Percentiles rank a stretch among this genome's conserved stretches.
Conservation (phyloP, 92 coral and sea anemone species). For the Muricea muricata region DNA sequence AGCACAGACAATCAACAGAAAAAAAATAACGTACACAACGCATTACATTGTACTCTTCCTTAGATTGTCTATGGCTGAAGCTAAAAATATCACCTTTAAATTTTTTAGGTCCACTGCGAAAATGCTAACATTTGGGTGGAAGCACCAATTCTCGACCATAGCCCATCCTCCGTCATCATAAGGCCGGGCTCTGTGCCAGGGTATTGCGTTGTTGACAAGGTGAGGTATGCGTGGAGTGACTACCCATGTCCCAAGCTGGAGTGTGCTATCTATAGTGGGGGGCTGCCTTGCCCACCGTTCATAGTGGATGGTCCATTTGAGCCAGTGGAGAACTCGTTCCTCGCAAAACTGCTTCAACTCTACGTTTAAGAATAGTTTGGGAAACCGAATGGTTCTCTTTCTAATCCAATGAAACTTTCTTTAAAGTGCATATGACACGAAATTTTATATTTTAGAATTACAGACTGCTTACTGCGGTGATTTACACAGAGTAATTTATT, state of each 20-base stretch:
- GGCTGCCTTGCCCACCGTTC: constrained; percentile 87
- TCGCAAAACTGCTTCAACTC: not conserved
- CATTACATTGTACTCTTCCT: too few relatives aligned
- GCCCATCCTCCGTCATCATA: constrained; percentile 57
- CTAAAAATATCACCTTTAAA: too few relatives aligned
- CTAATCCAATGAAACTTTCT: too few relatives aligned
- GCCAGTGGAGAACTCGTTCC: not conserved
- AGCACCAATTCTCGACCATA: constrained; percentile 58
- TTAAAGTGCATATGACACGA: too few relatives aligned
- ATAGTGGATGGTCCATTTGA: constrained; percentile 77
- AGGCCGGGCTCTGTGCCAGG: constrained; percentile 63
- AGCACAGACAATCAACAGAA: too few relatives aligned
- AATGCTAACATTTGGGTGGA: constrained; percentile 58
- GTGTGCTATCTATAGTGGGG: constrained; percentile 94
- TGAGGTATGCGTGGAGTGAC: constrained; percentile 90
- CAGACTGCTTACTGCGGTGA: too few relatives aligned
- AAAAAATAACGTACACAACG: too few relatives aligned
- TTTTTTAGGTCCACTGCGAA: constrained; percentile 17
- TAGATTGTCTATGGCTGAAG: too few relatives aligned
- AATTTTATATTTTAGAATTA: too few relatives aligned
- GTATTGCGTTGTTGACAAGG: constrained; percentile 57
- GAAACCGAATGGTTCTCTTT: too few relatives aligned
- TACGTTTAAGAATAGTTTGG: not conserved
- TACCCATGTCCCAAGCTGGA: constrained; percentile 82
- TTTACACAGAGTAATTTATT: too few relatives aligned